phyloP scores from a whole-genome alignment of 2,888 invertebrate genomes.

The Cephus sareptanus region DNA sequence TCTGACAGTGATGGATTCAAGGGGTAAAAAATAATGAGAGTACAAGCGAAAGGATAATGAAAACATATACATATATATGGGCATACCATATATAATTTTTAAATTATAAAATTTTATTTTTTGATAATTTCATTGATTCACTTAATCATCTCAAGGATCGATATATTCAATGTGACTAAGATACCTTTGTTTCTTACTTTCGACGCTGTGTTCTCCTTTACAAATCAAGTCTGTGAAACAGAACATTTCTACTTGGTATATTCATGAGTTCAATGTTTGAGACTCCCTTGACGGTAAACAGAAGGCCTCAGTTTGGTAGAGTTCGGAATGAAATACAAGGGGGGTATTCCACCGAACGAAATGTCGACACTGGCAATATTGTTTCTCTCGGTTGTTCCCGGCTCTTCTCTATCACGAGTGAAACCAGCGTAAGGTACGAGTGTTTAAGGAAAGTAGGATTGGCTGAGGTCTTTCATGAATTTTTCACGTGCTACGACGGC shows the following conservation, averaged over 20 bases:
- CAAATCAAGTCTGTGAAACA: neutral
- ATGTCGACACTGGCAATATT: neutral
- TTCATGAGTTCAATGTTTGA: neutral
- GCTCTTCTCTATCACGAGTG: neutral
- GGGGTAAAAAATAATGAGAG: neutral
- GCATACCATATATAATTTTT: neutral
- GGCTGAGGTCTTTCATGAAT: neutral
- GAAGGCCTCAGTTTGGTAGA: neutral
- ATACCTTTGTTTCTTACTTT: neutral
- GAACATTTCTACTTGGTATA: neutral
- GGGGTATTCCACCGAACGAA: neutral
- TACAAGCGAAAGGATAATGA: neutral
- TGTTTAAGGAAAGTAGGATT: neutral
- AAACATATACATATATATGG: too few relatives aligned
- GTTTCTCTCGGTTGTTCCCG: neutral
- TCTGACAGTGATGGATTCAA: conserved; percentile 2
- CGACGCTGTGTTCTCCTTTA: neutral
- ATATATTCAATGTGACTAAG: neutral
- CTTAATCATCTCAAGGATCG: neutral
- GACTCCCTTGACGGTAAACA: neutral
- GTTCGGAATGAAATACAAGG: neutral
- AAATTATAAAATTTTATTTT: neutral
- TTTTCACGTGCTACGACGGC: neutral
- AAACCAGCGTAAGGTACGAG: neutral
- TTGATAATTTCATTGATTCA: neutral